A percentile compares a stretch with the other conserved stretches of the same genome.
Conservation (phyloP, 1,140 invertebrate species). For the Brachionus sp. region DNA sequence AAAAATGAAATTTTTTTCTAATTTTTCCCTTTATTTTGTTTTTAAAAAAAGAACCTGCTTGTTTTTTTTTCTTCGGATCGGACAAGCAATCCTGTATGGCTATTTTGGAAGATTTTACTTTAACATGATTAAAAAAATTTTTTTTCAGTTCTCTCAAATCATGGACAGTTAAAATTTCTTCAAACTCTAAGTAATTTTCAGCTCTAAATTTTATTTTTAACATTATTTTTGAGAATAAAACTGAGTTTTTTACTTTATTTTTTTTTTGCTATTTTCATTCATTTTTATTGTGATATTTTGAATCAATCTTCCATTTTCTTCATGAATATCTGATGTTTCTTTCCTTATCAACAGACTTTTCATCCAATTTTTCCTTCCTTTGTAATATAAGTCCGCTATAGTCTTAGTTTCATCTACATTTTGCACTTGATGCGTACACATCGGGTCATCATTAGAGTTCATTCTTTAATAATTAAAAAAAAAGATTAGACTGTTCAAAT, state of each 20-base stretch:
- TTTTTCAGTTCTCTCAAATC: neutral
- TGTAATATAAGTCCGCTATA: conserved; percentile 20
- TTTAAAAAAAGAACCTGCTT: neutral
- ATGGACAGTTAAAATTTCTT: neutral
- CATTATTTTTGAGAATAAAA: neutral
- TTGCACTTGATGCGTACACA: neutral
- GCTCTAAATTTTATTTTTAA: neutral
- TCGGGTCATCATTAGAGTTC: neutral
- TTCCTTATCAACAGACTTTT: conserved; percentile 17
- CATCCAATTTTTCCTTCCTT: neutral
- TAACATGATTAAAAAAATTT: neutral
- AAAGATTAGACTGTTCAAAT: neutral
- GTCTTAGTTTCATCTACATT: neutral
- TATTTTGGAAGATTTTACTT: neutral
- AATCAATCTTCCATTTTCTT: neutral
- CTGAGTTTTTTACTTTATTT: neutral
- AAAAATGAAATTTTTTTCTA: neutral
- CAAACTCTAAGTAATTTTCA: neutral
- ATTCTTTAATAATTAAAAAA: neutral
- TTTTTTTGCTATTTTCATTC: conserved; percentile 5
- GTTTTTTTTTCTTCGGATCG: neutral
- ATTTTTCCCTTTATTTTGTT: neutral
- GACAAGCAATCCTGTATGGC: neutral
- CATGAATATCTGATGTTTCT: neutral
- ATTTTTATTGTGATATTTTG: conserved; percentile 30